Base-by-base conservation (phyloP, 2,888 invertebrate species). In the Stenichneumon culpator region DNA sequence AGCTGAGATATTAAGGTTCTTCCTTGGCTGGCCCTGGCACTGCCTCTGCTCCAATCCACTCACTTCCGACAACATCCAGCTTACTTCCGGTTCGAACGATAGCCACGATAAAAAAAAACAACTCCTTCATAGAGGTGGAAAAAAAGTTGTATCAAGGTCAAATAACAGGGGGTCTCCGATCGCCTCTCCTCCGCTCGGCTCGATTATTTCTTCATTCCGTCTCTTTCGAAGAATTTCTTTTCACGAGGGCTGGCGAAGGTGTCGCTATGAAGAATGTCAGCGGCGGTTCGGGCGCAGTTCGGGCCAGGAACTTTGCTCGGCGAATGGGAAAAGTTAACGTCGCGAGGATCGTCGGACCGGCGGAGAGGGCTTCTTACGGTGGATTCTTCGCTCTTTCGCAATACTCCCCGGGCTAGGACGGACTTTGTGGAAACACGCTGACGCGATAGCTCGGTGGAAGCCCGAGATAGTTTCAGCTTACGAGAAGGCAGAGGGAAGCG, bases 311-410 rank as follows among this genome's bases (percentile, higher is more conserved):
- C 63, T 79, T 81, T 83, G 73, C 68, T 47, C 60, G 75, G 25
- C 54, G 81, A 84, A 86, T 86, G 79, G 81, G 84, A 86, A 87
- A 87, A 84, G 84, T 87, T 87, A 83, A 78, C 72, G 82, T 28
- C 52, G 68, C 4, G 22, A 22, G 22, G 52, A 36, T 69, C 19
- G 44, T 68, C 75, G 39, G 52, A 50, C 14, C 36, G n/a, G 19
- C n/a, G 36, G 60, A 47, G 19, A 47, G 19, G 54, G 22, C 65
- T 70, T 47, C 32, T 78, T 57, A 52, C 60, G 6, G 28, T 16
- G 25, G 25, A 60, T 32, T 63, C 74, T 44, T 67, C 44, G 47
- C 74, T 67, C 78, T 39, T 57, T 39, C n/a, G 73, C 25, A 52
- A 77, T 67, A 22, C 50, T 50, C 19, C 25, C 7, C 16, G 16